Base-by-base conservation (phyloP, 1,140 invertebrate genomes). In the Lordiphosa mommai region DNA sequence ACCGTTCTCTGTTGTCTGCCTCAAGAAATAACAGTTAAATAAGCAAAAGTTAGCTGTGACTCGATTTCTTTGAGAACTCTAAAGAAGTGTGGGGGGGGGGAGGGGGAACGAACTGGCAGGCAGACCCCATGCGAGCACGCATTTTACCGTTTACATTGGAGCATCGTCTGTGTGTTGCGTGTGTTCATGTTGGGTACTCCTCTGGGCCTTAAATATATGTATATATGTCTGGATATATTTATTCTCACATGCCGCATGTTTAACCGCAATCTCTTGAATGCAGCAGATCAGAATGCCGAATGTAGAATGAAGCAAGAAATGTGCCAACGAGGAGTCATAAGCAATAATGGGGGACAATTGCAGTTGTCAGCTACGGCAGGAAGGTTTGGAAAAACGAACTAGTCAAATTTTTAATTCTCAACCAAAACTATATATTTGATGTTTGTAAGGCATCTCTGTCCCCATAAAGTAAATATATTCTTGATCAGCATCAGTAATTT, bases 21-120 rank as follows among this genome's bases (percentile, higher is more conserved):
- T 40, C 41, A 52, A 65, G 52, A 64, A 65, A 69, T 56, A 67
- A 73, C 66, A 71, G 71, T 77, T 67, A 77, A 76, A 76, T 72
- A 73, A 77, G 71, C 71, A 73, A 77, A 77, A 77, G 71, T 77
- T 66, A 61, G 38, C 38, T 23, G 16, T 20, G 38, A 47, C 29
- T 48, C 46, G 29, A 20, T 33, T 34, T 48, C 16, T 48, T 29
- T 29, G 44, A 47, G 30, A 47, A 10, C 4, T n/a, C 16, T 13
- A 33, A 17, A 10, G 30, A n/a, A n/a, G n/a, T n/a, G n/a, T n/a
- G n/a, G n/a, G n/a, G n/a, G 2, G 7, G 17, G 8, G 44, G 7
- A 9, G 5, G 9, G 32, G 12, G 16, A 20, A n/a, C n/a, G n/a
- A n/a, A n/a, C n/a, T n/a, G n/a, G n/a, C n/a, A n/a, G n/a, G n/a